Conservation (phyloP, 1,140 invertebrate species). For the Drosophila littoralis region DNA sequence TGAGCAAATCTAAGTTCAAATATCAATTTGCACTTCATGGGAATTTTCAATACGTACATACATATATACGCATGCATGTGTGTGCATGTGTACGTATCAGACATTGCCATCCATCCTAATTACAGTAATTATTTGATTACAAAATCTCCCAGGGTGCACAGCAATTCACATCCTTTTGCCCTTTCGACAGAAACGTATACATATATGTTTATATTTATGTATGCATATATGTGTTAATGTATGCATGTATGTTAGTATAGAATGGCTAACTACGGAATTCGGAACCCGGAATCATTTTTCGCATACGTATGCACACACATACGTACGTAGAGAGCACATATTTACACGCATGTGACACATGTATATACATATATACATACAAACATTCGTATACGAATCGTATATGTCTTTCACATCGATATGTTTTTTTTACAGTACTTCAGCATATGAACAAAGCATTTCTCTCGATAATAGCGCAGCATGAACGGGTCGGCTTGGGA, state of each 20-base stretch:
- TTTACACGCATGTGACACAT: neutral
- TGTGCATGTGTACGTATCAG: constrained; percentile 26
- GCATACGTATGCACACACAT: neutral
- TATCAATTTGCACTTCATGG: too few relatives aligned
- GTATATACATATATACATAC: neutral
- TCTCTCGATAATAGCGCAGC: constrained; percentile 65
- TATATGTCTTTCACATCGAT: neutral
- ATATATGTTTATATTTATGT: too few relatives aligned
- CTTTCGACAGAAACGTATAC: constrained; percentile 42
- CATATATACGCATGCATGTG: neutral
- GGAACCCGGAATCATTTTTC: constrained; percentile 43
- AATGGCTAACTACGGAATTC: constrained; percentile 20
- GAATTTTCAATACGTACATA: neutral
- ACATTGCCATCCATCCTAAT: constrained; percentile 65
- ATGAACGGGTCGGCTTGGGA: constrained; percentile 29
- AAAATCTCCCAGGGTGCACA: constrained; percentile 77
- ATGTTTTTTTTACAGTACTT: constrained; percentile 60
- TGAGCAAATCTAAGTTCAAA: too few relatives aligned
- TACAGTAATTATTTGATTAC: constrained; percentile 81
- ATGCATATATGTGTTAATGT: neutral
- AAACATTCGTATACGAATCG: neutral
- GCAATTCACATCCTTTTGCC: constrained; percentile 46
- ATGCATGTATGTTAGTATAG: constrained; percentile 16
- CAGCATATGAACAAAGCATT: constrained; percentile 41
- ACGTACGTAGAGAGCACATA: neutral